These are phyloP conservation scores for Microtus montanus DNA, from an alignment of 2,113 vertebrate genomes.

Conservation along the genomic window DNA sequence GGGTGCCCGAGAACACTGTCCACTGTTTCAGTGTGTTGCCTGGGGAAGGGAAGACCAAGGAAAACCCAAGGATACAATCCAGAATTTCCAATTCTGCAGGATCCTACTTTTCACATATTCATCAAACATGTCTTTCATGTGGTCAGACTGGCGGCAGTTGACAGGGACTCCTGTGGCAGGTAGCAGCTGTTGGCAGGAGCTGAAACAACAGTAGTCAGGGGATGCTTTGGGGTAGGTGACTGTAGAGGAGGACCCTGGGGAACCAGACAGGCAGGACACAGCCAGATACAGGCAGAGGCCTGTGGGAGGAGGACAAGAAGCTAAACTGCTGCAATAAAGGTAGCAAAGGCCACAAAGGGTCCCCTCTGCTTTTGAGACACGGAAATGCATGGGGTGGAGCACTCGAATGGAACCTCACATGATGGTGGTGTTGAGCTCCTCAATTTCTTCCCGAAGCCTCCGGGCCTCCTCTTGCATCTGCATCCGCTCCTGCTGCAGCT, in stretches of 20 bases:
- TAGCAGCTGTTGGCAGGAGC: slow-evolving; percentile 95
- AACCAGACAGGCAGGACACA: background rate
- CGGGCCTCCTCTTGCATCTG: slow-evolving; percentile 94
- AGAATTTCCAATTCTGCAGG: slow-evolving; percentile 98
- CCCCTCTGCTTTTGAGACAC: accelerated
- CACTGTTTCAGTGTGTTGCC: background rate
- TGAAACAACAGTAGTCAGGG: slow-evolving; percentile 73
- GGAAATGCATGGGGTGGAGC: background rate
- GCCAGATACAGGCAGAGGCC: background rate
- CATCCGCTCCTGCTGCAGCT: slow-evolving; percentile 95
- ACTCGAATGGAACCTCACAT: slow-evolving; percentile 84
- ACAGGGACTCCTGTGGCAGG: slow-evolving; percentile 94
- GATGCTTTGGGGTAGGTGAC: background rate
- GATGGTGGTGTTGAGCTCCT: slow-evolving; percentile 94
- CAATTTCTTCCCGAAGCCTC: slow-evolving; percentile 94
- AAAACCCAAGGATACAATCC: slow-evolving; percentile 96
- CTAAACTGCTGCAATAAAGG: too few species aligned
- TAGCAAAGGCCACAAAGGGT: background rate
- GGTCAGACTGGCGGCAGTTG: slow-evolving; percentile 86
- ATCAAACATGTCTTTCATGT: slow-evolving; percentile 92
- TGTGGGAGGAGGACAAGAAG: background rate
- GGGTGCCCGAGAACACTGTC: background rate
- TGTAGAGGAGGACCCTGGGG: background rate
- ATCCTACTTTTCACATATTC: slow-evolving; percentile 94
- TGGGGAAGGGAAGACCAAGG: background rate